These are phyloP conservation scores for Colossoma macropomum DNA, from an alignment of 2,113 vertebrate genomes.

Conservation along the genomic window DNA sequence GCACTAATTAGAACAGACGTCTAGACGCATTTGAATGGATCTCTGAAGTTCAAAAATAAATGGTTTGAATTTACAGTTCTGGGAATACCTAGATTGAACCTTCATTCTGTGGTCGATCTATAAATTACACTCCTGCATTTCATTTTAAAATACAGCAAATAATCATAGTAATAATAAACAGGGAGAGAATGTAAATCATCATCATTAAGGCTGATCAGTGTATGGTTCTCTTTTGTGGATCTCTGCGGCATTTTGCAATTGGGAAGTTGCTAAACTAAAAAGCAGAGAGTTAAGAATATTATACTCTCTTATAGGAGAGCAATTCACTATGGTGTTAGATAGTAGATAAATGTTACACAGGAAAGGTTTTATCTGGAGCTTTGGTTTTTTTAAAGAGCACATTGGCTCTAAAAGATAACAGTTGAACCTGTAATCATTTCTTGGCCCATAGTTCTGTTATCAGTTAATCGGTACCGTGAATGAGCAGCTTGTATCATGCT, in stretches of 20 bases:
- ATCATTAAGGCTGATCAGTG: too few relatives aligned
- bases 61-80: too few relatives aligned
- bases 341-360: neutral
- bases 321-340: neutral
- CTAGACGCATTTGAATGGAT: too few relatives aligned
- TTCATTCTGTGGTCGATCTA: too few relatives aligned
- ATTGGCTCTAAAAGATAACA: neutral
- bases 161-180: too few relatives aligned
- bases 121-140: too few relatives aligned
- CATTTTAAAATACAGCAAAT: too few relatives aligned
- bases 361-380: neutral
- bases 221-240: too few relatives aligned
- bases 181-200: too few relatives aligned
- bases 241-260: neutral
- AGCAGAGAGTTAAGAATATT: neutral
- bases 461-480: neutral
- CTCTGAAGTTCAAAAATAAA: too few relatives aligned
- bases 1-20: too few relatives aligned
- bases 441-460: neutral
- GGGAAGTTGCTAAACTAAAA: neutral
- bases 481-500: neutral
- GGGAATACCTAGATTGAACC: too few relatives aligned
- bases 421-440: neutral
- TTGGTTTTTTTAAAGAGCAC: neutral
- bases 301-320: neutral